These are phyloP conservation scores for Lepidochitona cinerea DNA, from an alignment of 2,888 invertebrate species.

Conservation along the genomic window DNA sequence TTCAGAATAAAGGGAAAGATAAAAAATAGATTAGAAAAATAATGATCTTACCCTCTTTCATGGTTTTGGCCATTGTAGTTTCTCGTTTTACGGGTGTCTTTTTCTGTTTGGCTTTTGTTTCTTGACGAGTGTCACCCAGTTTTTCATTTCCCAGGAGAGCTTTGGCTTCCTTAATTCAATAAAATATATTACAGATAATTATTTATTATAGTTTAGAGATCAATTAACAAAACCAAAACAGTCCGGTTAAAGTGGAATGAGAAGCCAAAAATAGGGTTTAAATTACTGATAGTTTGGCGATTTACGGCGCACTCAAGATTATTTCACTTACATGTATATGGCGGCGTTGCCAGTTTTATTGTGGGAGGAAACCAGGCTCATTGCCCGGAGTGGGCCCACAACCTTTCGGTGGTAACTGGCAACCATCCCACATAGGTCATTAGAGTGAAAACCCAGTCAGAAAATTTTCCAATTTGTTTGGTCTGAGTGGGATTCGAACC, in stretches of 20 bases:
- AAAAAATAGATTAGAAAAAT: too few species aligned
- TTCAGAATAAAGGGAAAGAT: too few species aligned
- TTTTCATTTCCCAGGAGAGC: slow-evolving; percentile 59
- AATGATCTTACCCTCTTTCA: slow-evolving; percentile 64
- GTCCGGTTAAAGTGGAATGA: too few species aligned
- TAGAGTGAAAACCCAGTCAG: too few species aligned
- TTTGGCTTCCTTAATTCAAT: slow-evolving; percentile 55
- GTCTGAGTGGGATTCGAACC: too few species aligned
- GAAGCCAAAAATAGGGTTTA: not conserved
- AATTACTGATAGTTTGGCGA: not conserved
- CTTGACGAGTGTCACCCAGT: slow-evolving; percentile 61
- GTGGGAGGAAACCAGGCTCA: not conserved
- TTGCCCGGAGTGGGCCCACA: too few species aligned
- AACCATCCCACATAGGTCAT: too few species aligned
- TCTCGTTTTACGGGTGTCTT: slow-evolving; percentile 44
- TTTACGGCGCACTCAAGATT: not conserved
- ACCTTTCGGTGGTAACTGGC: too few species aligned
- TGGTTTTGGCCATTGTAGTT: slow-evolving; percentile 57
- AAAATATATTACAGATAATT: not conserved
- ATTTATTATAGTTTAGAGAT: not conserved
- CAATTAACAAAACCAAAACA: too few species aligned
- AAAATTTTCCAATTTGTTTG: too few species aligned
- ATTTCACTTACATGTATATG: not conserved
- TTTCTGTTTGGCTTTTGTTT: slow-evolving; percentile 44
- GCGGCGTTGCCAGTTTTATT: not conserved